Evolutionary conservation across 2,797 vertebrate species (phyloP).

Genomic region (Chromobotia macracanthus): DNA sequence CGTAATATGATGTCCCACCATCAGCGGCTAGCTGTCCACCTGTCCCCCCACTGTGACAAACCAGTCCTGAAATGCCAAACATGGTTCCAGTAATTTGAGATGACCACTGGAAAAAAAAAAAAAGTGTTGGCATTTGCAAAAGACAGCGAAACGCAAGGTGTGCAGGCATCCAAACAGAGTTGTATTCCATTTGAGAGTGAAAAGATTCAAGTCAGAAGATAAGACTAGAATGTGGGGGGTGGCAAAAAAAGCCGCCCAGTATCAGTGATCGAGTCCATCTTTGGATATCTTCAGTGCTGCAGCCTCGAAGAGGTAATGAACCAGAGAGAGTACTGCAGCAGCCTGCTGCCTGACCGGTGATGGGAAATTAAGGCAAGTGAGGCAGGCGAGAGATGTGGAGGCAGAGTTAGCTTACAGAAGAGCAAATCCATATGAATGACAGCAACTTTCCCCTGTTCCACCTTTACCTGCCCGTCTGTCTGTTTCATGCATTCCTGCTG

Average conservation of each 20-base stretch:
- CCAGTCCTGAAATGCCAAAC: constrained; percentile 43
- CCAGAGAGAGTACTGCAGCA: constrained; percentile 75
- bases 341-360: constrained; percentile 77
- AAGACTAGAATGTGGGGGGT: neutral
- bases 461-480: constrained; percentile 67
- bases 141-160: constrained; percentile 46
- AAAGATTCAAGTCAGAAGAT: constrained; percentile 22
- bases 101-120: constrained; percentile 41
- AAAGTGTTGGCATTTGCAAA: constrained; percentile 46
- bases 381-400: constrained; percentile 31
- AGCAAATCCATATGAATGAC: constrained; percentile 75
- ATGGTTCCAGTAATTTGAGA: constrained; percentile 28
- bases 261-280: constrained; percentile 74
- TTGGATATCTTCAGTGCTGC: constrained; percentile 74
- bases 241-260: constrained; percentile 47
- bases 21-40: constrained; percentile 57
- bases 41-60: constrained; percentile 27
- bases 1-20: constrained; percentile 67
- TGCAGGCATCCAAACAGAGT: constrained; percentile 66
- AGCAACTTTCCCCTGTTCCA: constrained; percentile 71
- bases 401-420: constrained; percentile 64
- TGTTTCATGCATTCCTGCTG: constrained; percentile 51
- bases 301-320: constrained; percentile 78
- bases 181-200: constrained; percentile 68
- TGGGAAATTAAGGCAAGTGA: constrained; percentile 65